Evolutionary conservation across 2,113 vertebrate genomes (phyloP).

Genomic region (Rhabdornis inornatus): DNA sequence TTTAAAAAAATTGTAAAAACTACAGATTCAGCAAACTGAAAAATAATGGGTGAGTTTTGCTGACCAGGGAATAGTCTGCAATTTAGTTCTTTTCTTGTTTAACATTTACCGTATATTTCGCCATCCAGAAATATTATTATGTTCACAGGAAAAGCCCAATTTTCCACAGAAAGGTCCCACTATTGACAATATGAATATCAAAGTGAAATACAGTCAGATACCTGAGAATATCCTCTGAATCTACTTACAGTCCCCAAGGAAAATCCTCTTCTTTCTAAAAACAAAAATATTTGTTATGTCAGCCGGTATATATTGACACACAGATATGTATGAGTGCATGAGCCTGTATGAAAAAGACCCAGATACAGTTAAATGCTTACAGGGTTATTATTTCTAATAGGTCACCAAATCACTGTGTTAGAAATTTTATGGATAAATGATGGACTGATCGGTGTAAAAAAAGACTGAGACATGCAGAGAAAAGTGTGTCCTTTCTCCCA

Average conservation of each 20-base stretch:
- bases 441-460: not conserved
- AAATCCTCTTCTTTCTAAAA: conserved; percentile 13
- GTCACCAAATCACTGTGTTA: not conserved
- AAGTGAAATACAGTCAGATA: conserved; percentile 39
- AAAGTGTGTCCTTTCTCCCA: not conserved
- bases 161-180: conserved; percentile 49
- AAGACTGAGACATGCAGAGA: not conserved
- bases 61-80: conserved; percentile 66
- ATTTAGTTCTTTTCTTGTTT: conserved; percentile 63
- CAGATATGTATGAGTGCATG: not conserved
- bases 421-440: not conserved
- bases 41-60: conserved; percentile 68
- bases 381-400: not conserved
- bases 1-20: conserved; percentile 48
- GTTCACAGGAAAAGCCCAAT: conserved; percentile 50
- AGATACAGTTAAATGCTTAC: not conserved
- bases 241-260: conserved; percentile 51
- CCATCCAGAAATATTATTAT: conserved; percentile 61
- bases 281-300: conserved; percentile 43
- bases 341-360: not conserved
- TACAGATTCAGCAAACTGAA: conserved; percentile 68
- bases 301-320: not conserved
- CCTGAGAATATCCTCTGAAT: conserved; percentile 31
- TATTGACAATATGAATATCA: conserved; percentile 61
- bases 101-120: conserved; percentile 60